Conservation (phyloP, 2,888 invertebrate genomes). For the Cheilosia soror region DNA sequence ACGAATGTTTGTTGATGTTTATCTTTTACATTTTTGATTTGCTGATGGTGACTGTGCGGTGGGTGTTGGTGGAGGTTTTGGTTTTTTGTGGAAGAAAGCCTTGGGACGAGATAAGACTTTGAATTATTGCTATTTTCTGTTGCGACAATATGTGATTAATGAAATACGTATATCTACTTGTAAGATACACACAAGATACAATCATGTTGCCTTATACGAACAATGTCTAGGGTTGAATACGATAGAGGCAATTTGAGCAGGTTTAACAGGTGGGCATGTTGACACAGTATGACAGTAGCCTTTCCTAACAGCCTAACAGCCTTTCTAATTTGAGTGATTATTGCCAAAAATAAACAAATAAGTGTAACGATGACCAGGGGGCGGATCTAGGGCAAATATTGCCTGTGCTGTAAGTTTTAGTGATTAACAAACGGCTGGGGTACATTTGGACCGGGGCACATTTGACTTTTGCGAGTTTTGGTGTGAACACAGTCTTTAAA, state of each 20-base stretch:
- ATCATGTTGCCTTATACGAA: too few species aligned
- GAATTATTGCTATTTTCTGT: not conserved
- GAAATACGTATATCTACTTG: not conserved
- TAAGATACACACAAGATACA: too few species aligned
- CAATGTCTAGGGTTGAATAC: not conserved
- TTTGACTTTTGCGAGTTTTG: too few species aligned
- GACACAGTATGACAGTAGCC: too few species aligned
- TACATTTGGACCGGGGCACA: too few species aligned
- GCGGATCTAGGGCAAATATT: too few species aligned
- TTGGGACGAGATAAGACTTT: constrained; percentile 1
- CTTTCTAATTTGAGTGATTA: not conserved
- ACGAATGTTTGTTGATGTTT: constrained; percentile 31
- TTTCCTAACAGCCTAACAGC: not conserved
- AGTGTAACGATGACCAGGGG: too few species aligned
- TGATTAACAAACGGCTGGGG: too few species aligned
- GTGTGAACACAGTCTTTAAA: too few species aligned
- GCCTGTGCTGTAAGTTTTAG: too few species aligned
- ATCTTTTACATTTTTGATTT: constrained; percentile 12
- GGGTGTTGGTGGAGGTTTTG: not conserved
- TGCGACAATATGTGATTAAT: not conserved
- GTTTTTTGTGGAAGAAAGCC: not conserved
- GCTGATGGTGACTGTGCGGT: constrained; percentile 12
- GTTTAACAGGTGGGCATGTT: not conserved
- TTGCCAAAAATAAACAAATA: not conserved
- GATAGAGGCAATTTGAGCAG: not conserved